Percentiles rank a stretch among this genome's conserved stretches.
Conservation (phyloP, 2,888 invertebrate genomes). For the Nesidiocoris tenuis region DNA sequence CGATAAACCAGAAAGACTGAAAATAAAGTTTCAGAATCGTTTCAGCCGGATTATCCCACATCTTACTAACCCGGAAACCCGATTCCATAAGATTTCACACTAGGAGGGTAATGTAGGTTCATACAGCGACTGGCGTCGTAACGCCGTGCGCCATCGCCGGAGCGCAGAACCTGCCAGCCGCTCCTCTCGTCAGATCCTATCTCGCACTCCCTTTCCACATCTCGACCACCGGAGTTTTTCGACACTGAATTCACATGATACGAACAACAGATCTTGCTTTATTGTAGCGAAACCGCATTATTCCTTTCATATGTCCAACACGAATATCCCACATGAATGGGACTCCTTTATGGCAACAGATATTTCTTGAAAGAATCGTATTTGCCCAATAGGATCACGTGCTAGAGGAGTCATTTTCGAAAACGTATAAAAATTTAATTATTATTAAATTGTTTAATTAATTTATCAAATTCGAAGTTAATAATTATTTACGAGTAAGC, state of each 20-base stretch:
- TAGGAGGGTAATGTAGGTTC: no score
- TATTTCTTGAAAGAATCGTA: no score
- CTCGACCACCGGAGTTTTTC: neutral
- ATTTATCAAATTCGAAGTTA: no score
- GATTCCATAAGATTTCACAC: conserved; percentile 24
- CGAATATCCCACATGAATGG: no score
- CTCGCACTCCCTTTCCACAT: neutral
- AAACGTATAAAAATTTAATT: no score
- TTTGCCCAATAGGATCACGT: no score
- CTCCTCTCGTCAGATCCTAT: neutral
- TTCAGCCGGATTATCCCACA: neutral
- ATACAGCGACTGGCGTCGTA: neutral
- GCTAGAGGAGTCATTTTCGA: no score
- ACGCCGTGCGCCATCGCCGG: neutral
- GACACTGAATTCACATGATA: neutral
- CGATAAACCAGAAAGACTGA: no score
- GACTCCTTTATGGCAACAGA: no score
- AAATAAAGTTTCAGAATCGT: neutral
- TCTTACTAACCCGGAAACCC: conserved; percentile 24
- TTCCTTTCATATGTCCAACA: neutral
- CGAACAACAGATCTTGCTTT: neutral
- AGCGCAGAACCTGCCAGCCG: neutral
- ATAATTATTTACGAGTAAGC: no score
- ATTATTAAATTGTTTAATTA: no score
- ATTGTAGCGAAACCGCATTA: neutral